Percentiles rank a stretch among this genome's conserved stretches.
Conservation (phyloP, 2,888 invertebrate species). For the Baronia brevicornis region DNA sequence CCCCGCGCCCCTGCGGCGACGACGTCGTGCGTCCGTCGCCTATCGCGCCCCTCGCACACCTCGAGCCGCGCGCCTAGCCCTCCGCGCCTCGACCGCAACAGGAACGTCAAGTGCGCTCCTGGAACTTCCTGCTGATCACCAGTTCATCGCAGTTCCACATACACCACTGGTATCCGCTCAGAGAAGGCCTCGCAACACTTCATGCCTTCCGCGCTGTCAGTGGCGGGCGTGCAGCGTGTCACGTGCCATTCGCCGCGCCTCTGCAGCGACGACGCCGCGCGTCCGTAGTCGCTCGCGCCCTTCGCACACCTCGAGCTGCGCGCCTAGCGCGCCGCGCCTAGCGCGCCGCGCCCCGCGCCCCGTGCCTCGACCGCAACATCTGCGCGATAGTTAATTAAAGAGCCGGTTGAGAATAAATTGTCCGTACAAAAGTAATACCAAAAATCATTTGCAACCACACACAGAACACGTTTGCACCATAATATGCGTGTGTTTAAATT, state of each 20-base stretch:
- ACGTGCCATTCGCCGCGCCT: slow-evolving; percentile 16
- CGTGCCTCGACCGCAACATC: slow-evolving; percentile 31
- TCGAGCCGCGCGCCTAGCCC: slow-evolving; percentile 32
- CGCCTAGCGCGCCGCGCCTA: slow-evolving; percentile 29
- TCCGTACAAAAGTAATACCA: too few relatives aligned
- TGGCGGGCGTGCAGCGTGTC: slow-evolving; percentile 10
- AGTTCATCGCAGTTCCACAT: neutral
- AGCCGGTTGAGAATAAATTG: too few relatives aligned
- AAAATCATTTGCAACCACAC: too few relatives aligned
- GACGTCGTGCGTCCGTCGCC: slow-evolving; percentile 10
- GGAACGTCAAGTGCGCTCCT: slow-evolving; percentile 27
- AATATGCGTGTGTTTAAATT: too few relatives aligned
- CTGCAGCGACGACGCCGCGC: slow-evolving; percentile 6
- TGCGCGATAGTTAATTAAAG: too few relatives aligned
- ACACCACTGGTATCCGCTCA: slow-evolving; percentile 26
- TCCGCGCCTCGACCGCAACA: slow-evolving; percentile 30
- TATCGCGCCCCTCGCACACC: slow-evolving; percentile 14
- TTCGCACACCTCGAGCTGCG: slow-evolving; percentile 27
- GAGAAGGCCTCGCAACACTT: slow-evolving; percentile 40
- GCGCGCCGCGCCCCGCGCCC: too few relatives aligned
- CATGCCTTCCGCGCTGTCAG: slow-evolving; percentile 18
- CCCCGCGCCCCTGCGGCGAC: slow-evolving; percentile 8
- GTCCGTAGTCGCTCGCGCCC: slow-evolving; percentile 8
- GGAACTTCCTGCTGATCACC: slow-evolving; percentile 8
- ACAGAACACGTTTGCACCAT: too few relatives aligned